Conservation (phyloP, 2,888 invertebrate genomes). For the Operophtera brumata region DNA sequence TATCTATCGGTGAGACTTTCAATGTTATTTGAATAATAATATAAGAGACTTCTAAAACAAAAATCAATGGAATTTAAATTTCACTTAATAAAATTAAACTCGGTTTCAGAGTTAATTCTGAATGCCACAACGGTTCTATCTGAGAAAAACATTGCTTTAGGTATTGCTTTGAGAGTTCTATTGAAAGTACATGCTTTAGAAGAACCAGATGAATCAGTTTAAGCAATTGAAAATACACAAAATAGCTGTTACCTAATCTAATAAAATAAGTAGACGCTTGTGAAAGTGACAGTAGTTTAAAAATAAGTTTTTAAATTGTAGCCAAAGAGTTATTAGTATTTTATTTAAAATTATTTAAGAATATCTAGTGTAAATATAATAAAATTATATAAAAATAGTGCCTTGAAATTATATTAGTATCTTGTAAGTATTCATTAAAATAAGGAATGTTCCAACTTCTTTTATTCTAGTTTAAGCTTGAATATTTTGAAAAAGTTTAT, state of each 20-base stretch:
- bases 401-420: constrained; percentile 39
- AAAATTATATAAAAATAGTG: constrained; percentile 47
- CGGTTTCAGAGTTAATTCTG: too few species aligned
- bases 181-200: too few species aligned
- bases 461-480: constrained; percentile 31
- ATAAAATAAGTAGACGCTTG: constrained; percentile 23
- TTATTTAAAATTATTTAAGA: constrained; percentile 36
- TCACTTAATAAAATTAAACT: too few species aligned
- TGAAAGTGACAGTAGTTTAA: constrained; percentile 33
- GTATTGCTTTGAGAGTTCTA: too few species aligned
- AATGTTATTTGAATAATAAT: too few species aligned
- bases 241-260: neutral
- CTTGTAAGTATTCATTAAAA: constrained; percentile 39
- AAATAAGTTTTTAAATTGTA: constrained; percentile 28
- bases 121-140: too few species aligned
- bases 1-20: neutral
- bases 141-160: too few species aligned
- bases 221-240: too few species aligned
- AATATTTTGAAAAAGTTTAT: constrained; percentile 29
- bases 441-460: constrained; percentile 49
- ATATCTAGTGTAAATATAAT: constrained; percentile 27
- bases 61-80: too few species aligned
- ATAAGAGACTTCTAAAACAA: too few species aligned
- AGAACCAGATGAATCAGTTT: too few species aligned
- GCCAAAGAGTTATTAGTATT: constrained; percentile 37